Evolutionary conservation across 2,888 invertebrate species (phyloP), one percentile per base, ranked within the genome.

Genomic region (Cepaea hortensis): DNA sequence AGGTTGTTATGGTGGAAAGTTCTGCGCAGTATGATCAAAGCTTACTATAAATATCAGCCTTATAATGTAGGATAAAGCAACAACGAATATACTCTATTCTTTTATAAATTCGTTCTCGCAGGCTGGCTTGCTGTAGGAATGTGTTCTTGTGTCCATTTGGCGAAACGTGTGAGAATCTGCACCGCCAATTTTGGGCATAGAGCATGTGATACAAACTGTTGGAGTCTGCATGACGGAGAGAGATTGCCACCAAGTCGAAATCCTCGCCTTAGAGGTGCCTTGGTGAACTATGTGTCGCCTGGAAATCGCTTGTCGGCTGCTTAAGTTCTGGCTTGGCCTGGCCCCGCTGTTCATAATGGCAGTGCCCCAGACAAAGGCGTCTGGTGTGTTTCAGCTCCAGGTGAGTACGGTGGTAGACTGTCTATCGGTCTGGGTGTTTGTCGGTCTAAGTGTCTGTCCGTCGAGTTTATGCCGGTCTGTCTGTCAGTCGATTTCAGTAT

Each of bases 371-470:
- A 72, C 84, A 15, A 68, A n/a, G 20, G 83, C 84, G 46, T 84
- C 87, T 1, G 87, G 87, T 23, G 87, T 87, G 20, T 82, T 87
- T n/a, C 87, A 84, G 61, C 68, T 87, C 48, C 87, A 84, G 87
- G 84, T 87, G 61, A 70, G 87, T 79, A 62, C 23, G 11, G 46
- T 83, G 61, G 85, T 90, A 76, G 86, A 90, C 55, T 87, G 85
- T 61, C 81, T 88, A 48, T 75, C 62, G 76, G 23, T 65, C 70
- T 70, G 48, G 65, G 35, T 80, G 70, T 5, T n/a, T 81, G 80
- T 90, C 50, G 85, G 87, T 55, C 84, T 84, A 55, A 89, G 90
- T 55, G 79, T 81, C 7, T 90, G 76, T 97, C 97, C 95, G 98
- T 98, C 94, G 97, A 55, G 11, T 55, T 55, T 55, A 11, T 55